A percentile compares a stretch with the other conserved stretches of the same genome.
Conservation (phyloP, 2,113 vertebrate genomes). For the Paraplagusia blochii region DNA sequence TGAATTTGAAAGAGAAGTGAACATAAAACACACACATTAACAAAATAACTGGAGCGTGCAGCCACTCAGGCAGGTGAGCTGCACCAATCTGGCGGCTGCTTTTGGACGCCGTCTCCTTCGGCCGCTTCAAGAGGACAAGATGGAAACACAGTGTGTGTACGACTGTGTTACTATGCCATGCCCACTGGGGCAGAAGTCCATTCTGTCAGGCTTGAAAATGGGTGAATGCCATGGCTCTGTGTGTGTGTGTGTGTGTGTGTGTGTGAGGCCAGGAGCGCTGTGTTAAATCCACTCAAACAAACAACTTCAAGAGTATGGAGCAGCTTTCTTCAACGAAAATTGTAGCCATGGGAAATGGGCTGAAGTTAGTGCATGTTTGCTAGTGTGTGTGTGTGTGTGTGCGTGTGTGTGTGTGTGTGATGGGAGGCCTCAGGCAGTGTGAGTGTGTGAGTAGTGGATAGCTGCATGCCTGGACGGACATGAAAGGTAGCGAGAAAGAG, state of each 20-base stretch:
- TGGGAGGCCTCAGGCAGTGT: slow-evolving; percentile 10
- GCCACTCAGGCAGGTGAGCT: slow-evolving; percentile 38
- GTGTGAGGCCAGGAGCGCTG: slow-evolving; percentile 50
- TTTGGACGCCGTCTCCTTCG: slow-evolving; percentile 22
- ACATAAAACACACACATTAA: slow-evolving; percentile 19
- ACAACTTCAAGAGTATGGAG: slow-evolving; percentile 64
- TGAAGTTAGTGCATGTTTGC: not conserved
- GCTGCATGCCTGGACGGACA: slow-evolving; percentile 66
- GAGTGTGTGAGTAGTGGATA: slow-evolving; percentile 43
- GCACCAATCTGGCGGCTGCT: slow-evolving; percentile 22
- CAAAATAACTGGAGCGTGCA: slow-evolving; percentile 31
- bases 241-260: slow-evolving; percentile 29
- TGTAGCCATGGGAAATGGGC: slow-evolving; percentile 57
- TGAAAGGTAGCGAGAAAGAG: slow-evolving; percentile 58
- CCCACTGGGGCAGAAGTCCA: slow-evolving; percentile 38
- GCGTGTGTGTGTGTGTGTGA: slow-evolving; percentile 32
- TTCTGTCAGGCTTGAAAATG: slow-evolving; percentile 32
- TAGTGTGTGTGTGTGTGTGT: slow-evolving; percentile 24
- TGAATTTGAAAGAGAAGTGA: too few species aligned
- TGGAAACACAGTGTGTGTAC: slow-evolving; percentile 15
- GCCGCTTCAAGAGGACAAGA: slow-evolving; percentile 17
- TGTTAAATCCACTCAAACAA: slow-evolving; percentile 68
- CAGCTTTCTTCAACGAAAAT: slow-evolving; percentile 61
- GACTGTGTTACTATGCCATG: slow-evolving; percentile 24
- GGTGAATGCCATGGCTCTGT: too few species aligned